Conservation (phyloP, 2,797 vertebrate genomes). For the Chrosomus eos region DNA sequence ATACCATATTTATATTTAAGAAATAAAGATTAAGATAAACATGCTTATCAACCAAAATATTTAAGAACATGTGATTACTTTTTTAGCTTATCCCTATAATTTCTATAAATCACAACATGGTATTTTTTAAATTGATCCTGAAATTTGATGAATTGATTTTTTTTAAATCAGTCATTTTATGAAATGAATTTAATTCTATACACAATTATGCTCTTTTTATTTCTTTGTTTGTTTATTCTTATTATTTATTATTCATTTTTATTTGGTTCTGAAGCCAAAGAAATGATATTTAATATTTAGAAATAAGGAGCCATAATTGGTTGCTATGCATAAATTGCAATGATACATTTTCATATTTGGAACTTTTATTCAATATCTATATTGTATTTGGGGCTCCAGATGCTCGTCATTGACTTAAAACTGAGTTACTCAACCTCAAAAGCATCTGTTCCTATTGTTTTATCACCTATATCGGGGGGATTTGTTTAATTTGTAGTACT, state of each 20-base stretch:
- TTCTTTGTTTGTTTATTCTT: background rate
- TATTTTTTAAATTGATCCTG: background rate
- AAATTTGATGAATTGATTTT: background rate
- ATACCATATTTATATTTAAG: background rate
- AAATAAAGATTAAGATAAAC: background rate
- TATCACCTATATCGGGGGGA: background rate
- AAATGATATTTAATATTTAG: background rate
- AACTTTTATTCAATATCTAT: background rate
- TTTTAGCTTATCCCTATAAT: background rate
- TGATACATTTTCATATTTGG: background rate
- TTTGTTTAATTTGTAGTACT: background rate
- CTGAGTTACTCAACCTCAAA: background rate
- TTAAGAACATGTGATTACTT: background rate
- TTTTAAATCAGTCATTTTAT: background rate
- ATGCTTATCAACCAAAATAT: background rate
- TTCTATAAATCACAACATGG: background rate
- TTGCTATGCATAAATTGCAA: background rate
- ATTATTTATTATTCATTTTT: background rate
- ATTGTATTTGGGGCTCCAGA: background rate
- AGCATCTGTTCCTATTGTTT: background rate
- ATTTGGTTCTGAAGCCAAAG: background rate
- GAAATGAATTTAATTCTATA: background rate
- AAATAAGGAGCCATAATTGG: background rate
- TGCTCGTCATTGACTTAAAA: background rate
- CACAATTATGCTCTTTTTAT: background rate